phyloP scores from a whole-genome alignment of 2,888 invertebrate genomes.

The Pyrgus malvae region DNA sequence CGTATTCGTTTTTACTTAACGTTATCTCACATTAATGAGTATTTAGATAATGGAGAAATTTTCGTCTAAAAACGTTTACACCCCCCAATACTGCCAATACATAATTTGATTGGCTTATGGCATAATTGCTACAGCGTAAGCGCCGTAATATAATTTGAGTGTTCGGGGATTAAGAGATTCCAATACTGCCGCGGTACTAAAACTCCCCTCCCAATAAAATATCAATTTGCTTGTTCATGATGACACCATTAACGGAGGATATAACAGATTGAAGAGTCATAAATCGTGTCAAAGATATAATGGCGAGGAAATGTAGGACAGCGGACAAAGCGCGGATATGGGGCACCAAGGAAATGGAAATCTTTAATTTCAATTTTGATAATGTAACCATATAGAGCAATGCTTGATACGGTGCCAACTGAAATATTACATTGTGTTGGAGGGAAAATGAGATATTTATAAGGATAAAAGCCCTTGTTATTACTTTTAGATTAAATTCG shows the following conservation, averaged over 20 bases:
- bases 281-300: constrained; percentile 6
- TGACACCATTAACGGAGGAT: constrained; percentile 2
- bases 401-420: too few species aligned
- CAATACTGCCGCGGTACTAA: constrained; percentile 14
- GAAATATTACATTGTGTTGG: too few species aligned
- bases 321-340: neutral
- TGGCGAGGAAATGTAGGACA: neutral
- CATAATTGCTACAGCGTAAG: neutral
- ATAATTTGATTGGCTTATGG: neutral
- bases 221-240: constrained; percentile 25
- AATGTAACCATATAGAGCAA: too few species aligned
- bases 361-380: neutral
- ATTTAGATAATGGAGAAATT: too few species aligned
- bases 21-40: too few species aligned
- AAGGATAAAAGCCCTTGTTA: too few species aligned
- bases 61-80: too few species aligned
- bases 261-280: constrained; percentile 13
- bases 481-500: too few species aligned
- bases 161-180: constrained; percentile 6
- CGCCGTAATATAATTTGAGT: constrained; percentile 3
- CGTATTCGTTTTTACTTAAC: too few species aligned
- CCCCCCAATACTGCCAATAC: neutral
- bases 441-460: too few species aligned
- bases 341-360: neutral
- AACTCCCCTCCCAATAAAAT: constrained; percentile 21